These are phyloP conservation scores for Petrolisthes cinctipes DNA, from an alignment of 2,888 invertebrate genomes.

Conservation along the genomic window DNA sequence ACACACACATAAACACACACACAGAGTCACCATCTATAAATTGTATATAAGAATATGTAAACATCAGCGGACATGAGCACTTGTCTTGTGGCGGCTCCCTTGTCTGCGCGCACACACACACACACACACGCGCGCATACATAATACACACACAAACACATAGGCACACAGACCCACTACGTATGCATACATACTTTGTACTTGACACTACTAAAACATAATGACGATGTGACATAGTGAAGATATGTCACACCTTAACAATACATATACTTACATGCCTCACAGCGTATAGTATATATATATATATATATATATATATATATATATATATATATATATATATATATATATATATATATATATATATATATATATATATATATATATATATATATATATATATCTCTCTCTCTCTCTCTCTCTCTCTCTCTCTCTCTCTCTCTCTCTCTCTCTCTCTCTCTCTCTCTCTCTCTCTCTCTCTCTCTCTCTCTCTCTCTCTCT, in stretches of 20 bases:
- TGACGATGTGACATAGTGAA: neutral
- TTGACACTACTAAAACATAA: neutral
- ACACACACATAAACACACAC: neutral
- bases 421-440: too few species aligned
- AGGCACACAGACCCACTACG: neutral
- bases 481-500: conserved; percentile 1
- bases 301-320: too few species aligned
- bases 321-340: too few species aligned
- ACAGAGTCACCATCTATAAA: too few species aligned
- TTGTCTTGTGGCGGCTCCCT: too few species aligned
- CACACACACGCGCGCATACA: neutral
- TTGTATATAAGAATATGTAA: too few species aligned
- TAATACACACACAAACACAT: neutral
- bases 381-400: neutral
- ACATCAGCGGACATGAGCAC: too few species aligned
- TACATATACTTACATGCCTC: too few species aligned
- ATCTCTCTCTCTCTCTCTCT: too few species aligned
- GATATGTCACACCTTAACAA: too few species aligned
- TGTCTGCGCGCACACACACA: neutral
- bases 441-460: neutral
- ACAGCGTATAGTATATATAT: neutral
- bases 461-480: conserved; percentile 17
- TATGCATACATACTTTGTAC: neutral
- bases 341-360: too few species aligned
- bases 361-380: neutral